Evolutionary conservation across 2,888 invertebrate species (phyloP).

Genomic region (Lypha dubia): DNA sequence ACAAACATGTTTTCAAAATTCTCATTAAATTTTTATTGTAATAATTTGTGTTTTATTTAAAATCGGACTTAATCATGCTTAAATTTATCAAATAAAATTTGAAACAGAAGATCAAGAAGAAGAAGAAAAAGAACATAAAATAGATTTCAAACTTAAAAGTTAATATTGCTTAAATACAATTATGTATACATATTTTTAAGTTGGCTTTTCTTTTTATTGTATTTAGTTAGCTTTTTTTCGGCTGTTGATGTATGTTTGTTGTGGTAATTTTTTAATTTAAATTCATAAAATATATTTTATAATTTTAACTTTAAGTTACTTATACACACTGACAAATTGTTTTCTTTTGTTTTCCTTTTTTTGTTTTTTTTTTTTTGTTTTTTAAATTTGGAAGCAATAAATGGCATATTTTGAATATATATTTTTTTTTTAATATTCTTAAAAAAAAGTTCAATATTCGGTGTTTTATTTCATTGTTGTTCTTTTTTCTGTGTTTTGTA

Average conservation of each 20-base stretch:
- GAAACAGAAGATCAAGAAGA: too few species aligned
- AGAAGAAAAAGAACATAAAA: too few species aligned
- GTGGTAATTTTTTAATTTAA: slow-evolving; percentile 41
- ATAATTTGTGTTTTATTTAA: slow-evolving; percentile 36
- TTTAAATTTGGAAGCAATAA: slow-evolving; percentile 46
- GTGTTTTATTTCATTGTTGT: slow-evolving; percentile 70
- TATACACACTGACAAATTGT: slow-evolving; percentile 7
- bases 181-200: slow-evolving; percentile 2
- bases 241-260: slow-evolving; percentile 45
- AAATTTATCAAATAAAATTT: slow-evolving; percentile 56
- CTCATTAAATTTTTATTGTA: slow-evolving; percentile 21
- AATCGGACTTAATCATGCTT: slow-evolving; percentile 62
- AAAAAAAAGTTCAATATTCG: slow-evolving; percentile 55
- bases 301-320: slow-evolving; percentile 14
- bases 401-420: slow-evolving; percentile 35
- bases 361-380: background rate
- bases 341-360: background rate
- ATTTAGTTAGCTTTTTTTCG: slow-evolving; percentile 28
- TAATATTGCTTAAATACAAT: slow-evolving; percentile 67
- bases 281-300: slow-evolving; percentile 58
- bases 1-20: slow-evolving; percentile 52
- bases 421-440: slow-evolving; percentile 10
- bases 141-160: slow-evolving; percentile 37
- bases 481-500: slow-evolving; percentile 17
- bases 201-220: slow-evolving; percentile 20